Base-by-base conservation (phyloP, 2,888 invertebrate species). In the Platycnemis pennipes region DNA sequence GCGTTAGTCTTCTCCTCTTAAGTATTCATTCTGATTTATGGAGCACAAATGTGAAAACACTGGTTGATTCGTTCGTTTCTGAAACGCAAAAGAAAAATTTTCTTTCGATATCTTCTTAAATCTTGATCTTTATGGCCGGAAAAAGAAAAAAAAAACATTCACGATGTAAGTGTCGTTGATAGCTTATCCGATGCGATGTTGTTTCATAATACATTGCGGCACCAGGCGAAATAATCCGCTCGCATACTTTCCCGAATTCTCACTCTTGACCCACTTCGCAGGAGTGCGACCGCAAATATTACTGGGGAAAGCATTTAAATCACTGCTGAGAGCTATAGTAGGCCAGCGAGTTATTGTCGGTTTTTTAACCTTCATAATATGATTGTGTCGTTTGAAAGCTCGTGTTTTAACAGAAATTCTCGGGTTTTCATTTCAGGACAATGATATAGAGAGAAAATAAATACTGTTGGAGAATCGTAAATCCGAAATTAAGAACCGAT, bases 171-270 rank as follows among this genome's bases (percentile, higher is more conserved):
- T 77, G 37, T 77, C 37, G 8, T 16, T 77, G 77, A 77, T 77
- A 31, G 31, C 77, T 77, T 77, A 77, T 77, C 77, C 77, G 77
- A 77, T 13, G 77, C 22, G 77, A 77, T 37, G 77, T 77, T 77
- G 26, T 77, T 77, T 77, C 77, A 77, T 37, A 37, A 77, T 13
- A 13, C 37, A 13, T 77, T 37, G 77, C 31, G 37, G 37, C 77
- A 77, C 2, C 37, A 26, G 31, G 77, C 77, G 77, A 77, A 77
- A 77, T 13, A 77, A 77, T 77, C 77, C 77, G 37, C 77, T 37
- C 77, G 77, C 16, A 37, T 77, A 77, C 77, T 77, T 77, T 77
- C 77, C 26, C 77, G 37, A 16, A 8, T 77, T 77, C 77, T 77
- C 77, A 77, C 37, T 77, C 77, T 37, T 77, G 77, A 37, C 77